These are phyloP conservation scores for Conistra vaccinii DNA, from an alignment of 2,888 invertebrate genomes.

Conservation along the genomic window DNA sequence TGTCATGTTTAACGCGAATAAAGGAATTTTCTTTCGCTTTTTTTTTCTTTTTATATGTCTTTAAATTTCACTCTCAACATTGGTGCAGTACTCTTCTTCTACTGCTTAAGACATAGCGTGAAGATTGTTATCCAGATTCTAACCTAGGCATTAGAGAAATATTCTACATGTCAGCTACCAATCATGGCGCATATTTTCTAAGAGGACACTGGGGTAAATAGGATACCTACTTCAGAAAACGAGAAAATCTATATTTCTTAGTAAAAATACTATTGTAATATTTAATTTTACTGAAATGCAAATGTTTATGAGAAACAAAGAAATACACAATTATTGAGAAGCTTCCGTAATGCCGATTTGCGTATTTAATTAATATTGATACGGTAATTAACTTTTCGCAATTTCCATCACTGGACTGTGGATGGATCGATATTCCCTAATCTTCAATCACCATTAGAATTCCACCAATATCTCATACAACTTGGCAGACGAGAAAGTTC, in stretches of 20 bases:
- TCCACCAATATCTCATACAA: slow-evolving; percentile 6
- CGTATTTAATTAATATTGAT: not conserved
- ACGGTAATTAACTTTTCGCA: not conserved
- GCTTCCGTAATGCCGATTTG: too few relatives aligned
- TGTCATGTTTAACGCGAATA: too few relatives aligned
- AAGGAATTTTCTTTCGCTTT: too few relatives aligned
- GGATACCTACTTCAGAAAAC: not conserved
- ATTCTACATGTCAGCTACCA: slow-evolving; percentile 3
- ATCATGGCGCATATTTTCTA: slow-evolving; percentile 16
- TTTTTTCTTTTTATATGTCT: too few relatives aligned
- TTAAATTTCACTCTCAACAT: too few relatives aligned
- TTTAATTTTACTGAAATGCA: not conserved
- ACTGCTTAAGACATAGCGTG: not conserved
- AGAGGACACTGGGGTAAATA: slow-evolving; percentile 2
- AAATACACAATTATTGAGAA: not conserved
- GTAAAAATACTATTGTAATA: not conserved
- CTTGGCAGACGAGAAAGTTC: slow-evolving; percentile 10
- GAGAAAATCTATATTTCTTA: not conserved
- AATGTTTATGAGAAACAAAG: not conserved
- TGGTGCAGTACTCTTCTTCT: not conserved
- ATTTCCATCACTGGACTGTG: not conserved
- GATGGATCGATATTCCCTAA: not conserved
- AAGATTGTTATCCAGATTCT: not conserved
- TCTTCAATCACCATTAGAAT: not conserved
- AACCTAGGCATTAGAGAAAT: slow-evolving; percentile 4